Evolutionary conservation across 2,113 vertebrate genomes (phyloP).

Genomic region (Xiphorhynchus elegans): DNA sequence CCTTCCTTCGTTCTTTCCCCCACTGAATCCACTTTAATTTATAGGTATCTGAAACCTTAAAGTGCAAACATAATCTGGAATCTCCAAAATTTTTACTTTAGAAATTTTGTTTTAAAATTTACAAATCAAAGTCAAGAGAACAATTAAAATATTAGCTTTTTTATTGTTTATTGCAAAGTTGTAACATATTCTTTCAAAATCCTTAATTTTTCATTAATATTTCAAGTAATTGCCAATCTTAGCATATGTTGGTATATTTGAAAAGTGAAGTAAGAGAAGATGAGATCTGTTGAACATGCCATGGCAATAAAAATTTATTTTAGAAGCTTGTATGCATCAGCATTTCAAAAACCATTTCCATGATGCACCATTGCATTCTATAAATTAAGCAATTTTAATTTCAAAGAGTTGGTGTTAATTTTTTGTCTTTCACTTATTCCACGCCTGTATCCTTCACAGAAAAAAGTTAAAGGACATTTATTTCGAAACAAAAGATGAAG

Average conservation of each 20-base stretch:
- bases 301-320: background rate
- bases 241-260: background rate
- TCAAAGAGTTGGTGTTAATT: conserved; percentile 35
- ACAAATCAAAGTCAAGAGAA: background rate
- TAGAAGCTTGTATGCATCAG: background rate
- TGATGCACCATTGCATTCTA: background rate
- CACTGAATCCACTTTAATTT: background rate
- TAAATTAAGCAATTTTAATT: conserved; percentile 33
- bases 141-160: background rate
- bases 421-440: background rate
- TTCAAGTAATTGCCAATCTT: background rate
- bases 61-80: background rate
- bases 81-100: background rate
- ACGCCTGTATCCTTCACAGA: background rate
- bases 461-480: background rate
- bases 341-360: background rate
- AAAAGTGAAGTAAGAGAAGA: background rate
- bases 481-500: conserved; percentile 20
- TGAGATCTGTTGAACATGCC: background rate
- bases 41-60: background rate
- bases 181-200: background rate
- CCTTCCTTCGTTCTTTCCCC: background rate
- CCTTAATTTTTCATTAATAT: background rate
- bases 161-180: background rate
- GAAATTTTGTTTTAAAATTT: background rate